Evolutionary conservation across 1,140 invertebrate species (phyloP).

Genomic region (Drosophila arawakana): DNA sequence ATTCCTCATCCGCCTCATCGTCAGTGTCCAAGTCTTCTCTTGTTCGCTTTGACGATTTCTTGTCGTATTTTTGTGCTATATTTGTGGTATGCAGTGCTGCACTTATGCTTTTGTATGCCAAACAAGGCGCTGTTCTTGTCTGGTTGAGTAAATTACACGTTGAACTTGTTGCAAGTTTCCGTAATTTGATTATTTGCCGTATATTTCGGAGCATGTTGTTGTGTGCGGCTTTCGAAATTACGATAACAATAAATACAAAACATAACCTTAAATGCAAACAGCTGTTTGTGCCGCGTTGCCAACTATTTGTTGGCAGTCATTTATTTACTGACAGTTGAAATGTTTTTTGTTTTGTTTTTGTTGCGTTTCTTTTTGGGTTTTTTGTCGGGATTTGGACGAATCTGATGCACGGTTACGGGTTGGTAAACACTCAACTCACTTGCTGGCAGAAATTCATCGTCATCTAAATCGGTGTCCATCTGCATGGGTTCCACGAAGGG

Average conservation of each 20-base stretch:
- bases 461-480: slow-evolving; percentile 24
- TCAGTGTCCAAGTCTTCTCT: slow-evolving; percentile 68
- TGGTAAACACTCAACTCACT: slow-evolving; percentile 46
- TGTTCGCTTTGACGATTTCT: slow-evolving; percentile 55
- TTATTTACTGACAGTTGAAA: slow-evolving; percentile 30
- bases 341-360: slow-evolving; percentile 51
- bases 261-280: slow-evolving; percentile 63
- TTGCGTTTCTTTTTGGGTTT: slow-evolving; percentile 70
- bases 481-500: slow-evolving; percentile 37
- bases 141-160: slow-evolving; percentile 15
- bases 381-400: slow-evolving; percentile 66
- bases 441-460: slow-evolving; percentile 57
- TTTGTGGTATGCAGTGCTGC: slow-evolving; percentile 44
- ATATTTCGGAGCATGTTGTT: slow-evolving; percentile 59
- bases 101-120: not conserved
- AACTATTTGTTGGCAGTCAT: slow-evolving; percentile 29
- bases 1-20: slow-evolving; percentile 76
- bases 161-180: slow-evolving; percentile 3
- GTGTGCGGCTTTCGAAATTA: slow-evolving; percentile 58
- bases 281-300: slow-evolving; percentile 51
- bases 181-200: slow-evolving; percentile 47
- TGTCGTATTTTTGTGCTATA: slow-evolving; percentile 61
- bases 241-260: slow-evolving; percentile 56
- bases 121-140: not conserved
- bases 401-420: slow-evolving; percentile 58